phyloP scores from a whole-genome alignment of 1,140 invertebrate species.

The Monomorium pharaonis region DNA sequence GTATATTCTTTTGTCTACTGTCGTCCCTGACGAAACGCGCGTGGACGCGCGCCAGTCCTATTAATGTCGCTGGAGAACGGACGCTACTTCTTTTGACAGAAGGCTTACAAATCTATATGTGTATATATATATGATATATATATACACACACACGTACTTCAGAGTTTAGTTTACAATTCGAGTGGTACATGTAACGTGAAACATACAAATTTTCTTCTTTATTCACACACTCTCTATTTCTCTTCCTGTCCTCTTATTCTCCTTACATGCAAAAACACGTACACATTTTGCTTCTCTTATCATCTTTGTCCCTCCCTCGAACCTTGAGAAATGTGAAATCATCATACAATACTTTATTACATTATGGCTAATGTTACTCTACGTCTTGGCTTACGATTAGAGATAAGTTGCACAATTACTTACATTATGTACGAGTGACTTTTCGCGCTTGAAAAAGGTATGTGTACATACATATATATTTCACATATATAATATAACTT shows the following conservation, averaged over 20 bases:
- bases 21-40: constrained; percentile 29
- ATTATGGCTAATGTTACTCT: constrained; percentile 67
- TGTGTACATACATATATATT: constrained; percentile 31
- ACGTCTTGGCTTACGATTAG: constrained; percentile 59
- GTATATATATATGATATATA: background rate
- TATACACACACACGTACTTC: constrained; percentile 67
- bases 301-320: constrained; percentile 31
- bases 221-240: background rate
- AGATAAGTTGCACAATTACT: constrained; percentile 67
- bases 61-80: constrained; percentile 25
- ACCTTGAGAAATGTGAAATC: constrained; percentile 61
- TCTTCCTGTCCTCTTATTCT: background rate
- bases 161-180: constrained; percentile 74
- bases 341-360: constrained; percentile 74
- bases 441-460: constrained; percentile 53
- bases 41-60: constrained; percentile 8
- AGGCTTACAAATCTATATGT: constrained; percentile 73
- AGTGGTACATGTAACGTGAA: constrained; percentile 72
- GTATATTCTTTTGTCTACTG: constrained; percentile 60
- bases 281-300: background rate
- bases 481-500: background rate
- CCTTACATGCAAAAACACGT: background rate
- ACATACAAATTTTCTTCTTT: background rate
- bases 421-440: constrained; percentile 49
- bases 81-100: constrained; percentile 47